A percentile compares a stretch with the other conserved stretches of the same genome.
Evolutionary conservation across 2,113 vertebrate genomes (phyloP).

Genomic region (Pituophis catenifer): DNA sequence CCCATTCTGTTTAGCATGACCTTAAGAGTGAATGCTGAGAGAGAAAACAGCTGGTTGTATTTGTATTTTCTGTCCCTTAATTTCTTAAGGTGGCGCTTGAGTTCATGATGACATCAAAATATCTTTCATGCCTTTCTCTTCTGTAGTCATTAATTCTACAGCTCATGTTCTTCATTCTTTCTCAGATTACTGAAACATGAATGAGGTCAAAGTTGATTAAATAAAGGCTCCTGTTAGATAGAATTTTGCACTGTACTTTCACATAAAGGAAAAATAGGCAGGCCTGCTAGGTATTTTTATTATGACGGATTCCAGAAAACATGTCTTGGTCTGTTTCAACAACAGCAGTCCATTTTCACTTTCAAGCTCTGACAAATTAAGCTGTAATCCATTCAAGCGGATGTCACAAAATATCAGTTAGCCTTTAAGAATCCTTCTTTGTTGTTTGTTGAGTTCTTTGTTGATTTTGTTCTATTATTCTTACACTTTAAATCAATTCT

Average conservation of each 20-base stretch:
- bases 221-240: not conserved
- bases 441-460: not conserved
- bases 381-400: not conserved
- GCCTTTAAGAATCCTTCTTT: not conserved
- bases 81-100: not conserved
- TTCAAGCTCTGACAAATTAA: not conserved
- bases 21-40: not conserved
- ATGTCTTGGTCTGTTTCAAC: not conserved
- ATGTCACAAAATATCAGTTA: not conserved
- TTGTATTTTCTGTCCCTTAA: not conserved
- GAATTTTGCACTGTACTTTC: not conserved
- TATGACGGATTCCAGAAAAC: not conserved
- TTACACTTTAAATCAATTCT: slow-evolving; percentile 5
- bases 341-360: not conserved
- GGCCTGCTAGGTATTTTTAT: not conserved
- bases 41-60: not conserved
- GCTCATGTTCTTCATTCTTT: not conserved
- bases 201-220: not conserved
- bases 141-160: not conserved
- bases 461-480: not conserved
- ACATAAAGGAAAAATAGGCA: not conserved
- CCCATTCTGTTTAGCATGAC: not conserved
- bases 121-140: not conserved
- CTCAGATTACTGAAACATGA: not conserved
- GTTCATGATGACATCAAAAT: not conserved